A percentile compares a stretch with the other conserved stretches of the same genome.
These are phyloP conservation scores for Melolontha melolontha DNA, from an alignment of 2,888 invertebrate species.

Conservation along the genomic window DNA sequence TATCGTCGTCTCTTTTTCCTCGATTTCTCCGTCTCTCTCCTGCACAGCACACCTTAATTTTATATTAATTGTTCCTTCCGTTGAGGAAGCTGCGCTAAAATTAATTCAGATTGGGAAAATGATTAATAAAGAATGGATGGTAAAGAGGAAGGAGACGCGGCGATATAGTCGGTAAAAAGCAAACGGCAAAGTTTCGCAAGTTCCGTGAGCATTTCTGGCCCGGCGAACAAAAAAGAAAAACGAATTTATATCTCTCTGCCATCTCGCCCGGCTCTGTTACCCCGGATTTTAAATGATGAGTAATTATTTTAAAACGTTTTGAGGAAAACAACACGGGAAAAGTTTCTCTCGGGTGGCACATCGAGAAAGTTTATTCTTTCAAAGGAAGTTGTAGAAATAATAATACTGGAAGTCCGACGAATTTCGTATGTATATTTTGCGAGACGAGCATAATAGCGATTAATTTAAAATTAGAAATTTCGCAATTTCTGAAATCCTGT, in stretches of 20 bases:
- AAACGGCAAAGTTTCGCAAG: conserved; percentile 51
- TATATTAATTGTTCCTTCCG: conserved; percentile 39
- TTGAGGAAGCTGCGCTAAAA: conserved; percentile 32
- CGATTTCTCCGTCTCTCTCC: neutral
- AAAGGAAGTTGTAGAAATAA: conserved; percentile 25
- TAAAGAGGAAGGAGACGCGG: neutral
- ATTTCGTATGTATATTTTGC: conserved; percentile 14
- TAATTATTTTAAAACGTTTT: conserved; percentile 58
- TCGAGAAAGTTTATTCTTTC: conserved; percentile 28
- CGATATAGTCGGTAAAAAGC: conserved; percentile 41
- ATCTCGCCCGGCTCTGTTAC: conserved; percentile 36
- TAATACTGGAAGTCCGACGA: conserved; percentile 24
- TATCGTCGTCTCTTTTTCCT: conserved; percentile 16
- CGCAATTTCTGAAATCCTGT: neutral
- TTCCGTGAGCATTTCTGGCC: conserved; percentile 18
- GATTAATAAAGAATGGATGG: conserved; percentile 48
- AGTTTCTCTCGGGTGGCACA: conserved; percentile 18
- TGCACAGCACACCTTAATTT: conserved; percentile 32
- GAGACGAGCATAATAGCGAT: conserved; percentile 7
- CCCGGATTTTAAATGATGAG: conserved; percentile 58
- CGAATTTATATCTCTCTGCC: conserved; percentile 55
- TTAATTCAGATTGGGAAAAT: conserved; percentile 49
- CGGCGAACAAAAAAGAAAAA: conserved; percentile 54
- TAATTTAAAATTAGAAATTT: conserved; percentile 16
- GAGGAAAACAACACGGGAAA: conserved; percentile 51